phyloP scores from a whole-genome alignment of 2,113 vertebrate genomes.

The Burhinus bistriatus region DNA sequence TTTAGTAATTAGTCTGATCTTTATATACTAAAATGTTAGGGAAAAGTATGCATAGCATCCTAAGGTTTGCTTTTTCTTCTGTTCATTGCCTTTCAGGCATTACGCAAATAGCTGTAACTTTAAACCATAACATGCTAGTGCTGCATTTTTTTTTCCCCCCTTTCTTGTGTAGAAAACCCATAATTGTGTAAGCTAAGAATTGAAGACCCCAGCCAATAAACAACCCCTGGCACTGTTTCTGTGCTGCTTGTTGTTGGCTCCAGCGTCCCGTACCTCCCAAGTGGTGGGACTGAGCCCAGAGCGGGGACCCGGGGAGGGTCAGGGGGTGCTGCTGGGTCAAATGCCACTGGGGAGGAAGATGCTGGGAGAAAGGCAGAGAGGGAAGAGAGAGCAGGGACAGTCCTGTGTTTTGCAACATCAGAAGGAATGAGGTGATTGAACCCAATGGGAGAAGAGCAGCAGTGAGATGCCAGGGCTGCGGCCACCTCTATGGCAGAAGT shows the following conservation, averaged over 20 bases:
- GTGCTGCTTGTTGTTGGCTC: not conserved
- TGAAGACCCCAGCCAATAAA: not conserved
- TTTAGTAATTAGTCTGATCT: constrained; percentile 41
- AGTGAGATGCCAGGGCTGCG: not conserved
- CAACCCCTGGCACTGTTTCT: not conserved
- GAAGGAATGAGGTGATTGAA: not conserved
- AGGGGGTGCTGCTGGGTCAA: not conserved
- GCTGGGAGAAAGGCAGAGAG: not conserved
- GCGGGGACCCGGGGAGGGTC: not conserved
- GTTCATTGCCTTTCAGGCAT: constrained; percentile 1
- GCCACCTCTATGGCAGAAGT: not conserved
- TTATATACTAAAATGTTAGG: constrained; percentile 5
- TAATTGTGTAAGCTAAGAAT: constrained; percentile 6
- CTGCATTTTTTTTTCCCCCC: not conserved
- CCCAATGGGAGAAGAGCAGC: not conserved
- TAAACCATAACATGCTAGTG: not conserved
- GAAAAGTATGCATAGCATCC: not conserved
- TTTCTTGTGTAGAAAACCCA: not conserved
- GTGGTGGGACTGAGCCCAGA: constrained; percentile 2
- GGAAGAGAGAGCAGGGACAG: not conserved
- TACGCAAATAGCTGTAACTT: not conserved
- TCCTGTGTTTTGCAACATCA: not conserved
- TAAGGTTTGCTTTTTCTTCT: not conserved
- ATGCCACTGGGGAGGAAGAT: not conserved
- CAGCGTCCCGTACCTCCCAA: not conserved